Evolutionary conservation across 1,140 invertebrate genomes (phyloP).

Genomic region (Branchinecta lynchi): DNA sequence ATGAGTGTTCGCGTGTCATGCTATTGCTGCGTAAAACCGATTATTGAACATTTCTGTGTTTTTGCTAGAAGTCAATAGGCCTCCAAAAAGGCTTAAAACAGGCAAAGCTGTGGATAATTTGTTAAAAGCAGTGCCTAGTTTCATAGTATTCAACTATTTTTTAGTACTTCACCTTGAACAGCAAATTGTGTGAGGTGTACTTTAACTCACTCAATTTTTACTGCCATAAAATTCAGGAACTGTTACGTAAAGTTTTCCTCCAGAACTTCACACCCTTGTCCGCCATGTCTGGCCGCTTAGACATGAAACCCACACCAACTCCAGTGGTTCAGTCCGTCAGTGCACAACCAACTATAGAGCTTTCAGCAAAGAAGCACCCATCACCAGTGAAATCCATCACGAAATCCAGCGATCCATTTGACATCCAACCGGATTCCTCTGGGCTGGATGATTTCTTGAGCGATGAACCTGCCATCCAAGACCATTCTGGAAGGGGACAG

Average conservation of each 20-base stretch:
- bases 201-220: background rate
- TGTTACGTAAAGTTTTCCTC: background rate
- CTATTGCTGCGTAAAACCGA: too few species aligned
- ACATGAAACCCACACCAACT: background rate
- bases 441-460: background rate
- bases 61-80: too few species aligned
- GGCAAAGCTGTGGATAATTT: background rate
- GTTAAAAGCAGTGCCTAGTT: background rate
- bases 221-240: background rate
- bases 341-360: background rate
- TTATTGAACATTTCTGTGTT: too few species aligned
- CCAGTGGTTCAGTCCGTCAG: background rate
- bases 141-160: background rate
- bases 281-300: background rate
- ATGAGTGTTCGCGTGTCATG: too few species aligned
- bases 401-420: background rate
- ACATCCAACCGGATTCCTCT: background rate
- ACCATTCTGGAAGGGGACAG: too few species aligned
- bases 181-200: background rate
- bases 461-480: background rate
- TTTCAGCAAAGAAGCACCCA: background rate
- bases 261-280: constrained; percentile 1
- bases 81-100: too few species aligned
- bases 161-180: background rate
- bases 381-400: background rate